Evolutionary conservation across 1,140 invertebrate species (phyloP).

Genomic region (Ditylenchus dipsaci): DNA sequence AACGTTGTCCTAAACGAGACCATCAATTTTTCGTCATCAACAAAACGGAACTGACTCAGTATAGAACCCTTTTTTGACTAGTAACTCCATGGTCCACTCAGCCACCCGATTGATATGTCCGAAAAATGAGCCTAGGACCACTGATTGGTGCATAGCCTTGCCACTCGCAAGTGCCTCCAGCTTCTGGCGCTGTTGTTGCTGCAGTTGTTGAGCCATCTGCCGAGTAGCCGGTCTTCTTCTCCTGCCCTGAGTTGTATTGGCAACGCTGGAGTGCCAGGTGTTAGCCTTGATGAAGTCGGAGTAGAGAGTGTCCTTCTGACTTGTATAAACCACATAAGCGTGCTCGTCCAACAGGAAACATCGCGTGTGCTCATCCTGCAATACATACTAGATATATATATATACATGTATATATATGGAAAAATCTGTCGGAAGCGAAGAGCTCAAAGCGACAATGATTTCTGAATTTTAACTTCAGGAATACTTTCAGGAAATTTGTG

Average conservation of each 20-base stretch:
- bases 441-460: no score
- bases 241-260: background rate
- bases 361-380: slow-evolving; percentile 44
- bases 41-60: slow-evolving; percentile 33
- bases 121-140: slow-evolving; percentile 50
- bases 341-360: slow-evolving; percentile 56
- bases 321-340: slow-evolving; percentile 53
- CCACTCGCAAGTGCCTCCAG: background rate
- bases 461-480: no score
- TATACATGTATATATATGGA: background rate
- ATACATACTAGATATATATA: no score
- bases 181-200: background rate
- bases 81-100: slow-evolving; percentile 55
- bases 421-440: no score
- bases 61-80: slow-evolving; percentile 52
- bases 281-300: slow-evolving; percentile 24
- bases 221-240: background rate
- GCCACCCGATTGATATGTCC: slow-evolving; percentile 53
- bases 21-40: no score
- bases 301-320: slow-evolving; percentile 46
- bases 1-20: slow-evolving; percentile 22
- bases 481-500: no score
- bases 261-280: background rate
- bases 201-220: slow-evolving; percentile 16
- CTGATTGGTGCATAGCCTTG: slow-evolving; percentile 6